Evolutionary conservation across 2,113 vertebrate genomes (phyloP).

Genomic region (Trematocara nigrifrons): DNA sequence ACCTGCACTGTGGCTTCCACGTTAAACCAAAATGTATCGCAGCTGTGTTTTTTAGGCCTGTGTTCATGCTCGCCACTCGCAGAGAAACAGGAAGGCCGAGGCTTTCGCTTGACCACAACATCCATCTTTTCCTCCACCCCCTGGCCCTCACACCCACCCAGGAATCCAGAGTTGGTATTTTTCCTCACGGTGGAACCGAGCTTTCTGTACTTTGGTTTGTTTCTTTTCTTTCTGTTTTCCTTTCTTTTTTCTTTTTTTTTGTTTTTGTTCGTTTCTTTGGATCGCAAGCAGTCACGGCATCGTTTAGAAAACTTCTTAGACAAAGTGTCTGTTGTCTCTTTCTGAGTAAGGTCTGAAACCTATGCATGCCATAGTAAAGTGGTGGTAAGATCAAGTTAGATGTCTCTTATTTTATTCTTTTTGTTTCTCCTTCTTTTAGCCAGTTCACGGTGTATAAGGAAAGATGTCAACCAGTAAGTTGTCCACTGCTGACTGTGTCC

Average conservation of each 20-base stretch:
- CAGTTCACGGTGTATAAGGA: constrained; percentile 37
- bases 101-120: not conserved
- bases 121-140: not conserved
- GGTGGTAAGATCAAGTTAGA: constrained; percentile 65
- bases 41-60: constrained; percentile 81
- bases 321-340: constrained; percentile 53
- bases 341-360: constrained; percentile 59
- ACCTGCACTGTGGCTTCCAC: constrained; percentile 87
- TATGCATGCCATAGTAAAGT: constrained; percentile 67
- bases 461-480: constrained; percentile 56
- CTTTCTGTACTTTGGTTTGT: constrained; percentile 12
- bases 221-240: not conserved
- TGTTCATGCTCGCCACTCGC: constrained; percentile 60
- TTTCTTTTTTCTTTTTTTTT: not conserved
- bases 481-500: constrained; percentile 59
- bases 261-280: not conserved
- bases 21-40: constrained; percentile 88
- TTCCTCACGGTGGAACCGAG: not conserved
- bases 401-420: constrained; percentile 49
- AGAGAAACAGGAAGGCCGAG: not conserved
- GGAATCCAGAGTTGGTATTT: not conserved
- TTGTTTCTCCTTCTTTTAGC: constrained; percentile 35
- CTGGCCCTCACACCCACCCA: not conserved
- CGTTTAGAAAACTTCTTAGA: constrained; percentile 45
- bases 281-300: constrained; percentile 36